Base-by-base conservation (phyloP, 2,888 invertebrate species). In the Eupithecia dodoneata region DNA sequence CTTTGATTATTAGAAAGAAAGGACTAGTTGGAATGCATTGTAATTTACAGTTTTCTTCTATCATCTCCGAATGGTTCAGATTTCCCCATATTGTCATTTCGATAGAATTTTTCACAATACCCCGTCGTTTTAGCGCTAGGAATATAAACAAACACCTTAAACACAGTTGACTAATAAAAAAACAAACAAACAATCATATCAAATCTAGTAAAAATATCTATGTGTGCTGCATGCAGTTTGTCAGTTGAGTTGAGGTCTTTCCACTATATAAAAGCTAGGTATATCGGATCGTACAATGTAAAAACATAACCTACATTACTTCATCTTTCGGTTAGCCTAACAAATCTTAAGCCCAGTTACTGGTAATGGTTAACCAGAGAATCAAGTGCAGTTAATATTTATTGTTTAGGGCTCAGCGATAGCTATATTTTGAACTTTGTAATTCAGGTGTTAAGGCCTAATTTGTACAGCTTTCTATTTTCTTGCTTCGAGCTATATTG, bases 321-420 rank as follows among this genome's bases (percentile, higher is more conserved):
- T 15, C 66, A 42, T 66, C 66, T 42, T 42, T 42, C 66, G 44
- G 74, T 69, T 69, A 12, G 74, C 72, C 47, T 71, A 69, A 55
- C 72, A 73, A 77, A 75, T 63, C 75, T 69, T 70, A 73, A 77
- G 65, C 47, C 74, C 72, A 70, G 77, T 77, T 77, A 77, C 63
- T 41, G 44, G 70, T 77, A 75, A 77, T 77, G 73, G 77, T 55
- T 75, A 71, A 44, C 73, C 45, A 72, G 47, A 12, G 30, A 70
- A 30, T 70, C 18, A 70, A 70, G 47, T 63, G 30, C 12, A 63
- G 70, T 66, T 66, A 66, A 42, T 42, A 42, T 66, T 66, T 66
- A 66, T 66, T 42, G 42, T 66, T 42, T 15, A 66, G 66, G 66
- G 66, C 15, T 65, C 4, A 15, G 12, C 63, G 41, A 66, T 66